Evolutionary conservation across 1,140 invertebrate genomes (phyloP).

Genomic region (Amyelois transitella): DNA sequence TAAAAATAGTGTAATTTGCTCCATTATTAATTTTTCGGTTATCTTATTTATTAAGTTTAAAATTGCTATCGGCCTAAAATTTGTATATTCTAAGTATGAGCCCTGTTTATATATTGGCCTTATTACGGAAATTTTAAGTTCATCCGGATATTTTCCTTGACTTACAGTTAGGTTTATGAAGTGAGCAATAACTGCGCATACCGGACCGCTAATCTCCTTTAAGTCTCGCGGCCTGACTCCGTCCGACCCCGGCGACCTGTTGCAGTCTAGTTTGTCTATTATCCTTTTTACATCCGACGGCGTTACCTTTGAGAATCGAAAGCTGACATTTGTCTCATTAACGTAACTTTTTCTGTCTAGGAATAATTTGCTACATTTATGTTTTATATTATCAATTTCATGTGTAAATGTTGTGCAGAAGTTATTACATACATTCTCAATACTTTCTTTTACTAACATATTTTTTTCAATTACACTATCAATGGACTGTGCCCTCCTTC

Average conservation of each 20-base stretch:
- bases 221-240: slow-evolving; percentile 12
- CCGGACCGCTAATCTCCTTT: slow-evolving; percentile 5
- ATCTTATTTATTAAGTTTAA: slow-evolving; percentile 25
- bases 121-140: slow-evolving; percentile 20
- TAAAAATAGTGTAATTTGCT: slow-evolving; percentile 19
- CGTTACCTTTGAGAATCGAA: slow-evolving; percentile 14
- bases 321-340: slow-evolving; percentile 7
- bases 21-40: slow-evolving; percentile 25
- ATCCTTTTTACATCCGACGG: slow-evolving; percentile 8
- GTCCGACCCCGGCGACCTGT: slow-evolving; percentile 13
- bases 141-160: slow-evolving; percentile 11
- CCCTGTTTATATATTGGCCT: slow-evolving; percentile 20
- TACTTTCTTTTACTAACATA: slow-evolving; percentile 15
- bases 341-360: slow-evolving; percentile 20
- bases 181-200: slow-evolving; percentile 1
- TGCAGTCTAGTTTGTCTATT: slow-evolving; percentile 9
- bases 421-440: slow-evolving; percentile 12
- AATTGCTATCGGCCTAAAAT: slow-evolving; percentile 28
- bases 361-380: slow-evolving; percentile 14
- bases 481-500: slow-evolving; percentile 10
- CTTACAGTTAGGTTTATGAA: slow-evolving; percentile 16
- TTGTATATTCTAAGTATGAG: slow-evolving; percentile 16
- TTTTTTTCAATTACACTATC: slow-evolving; percentile 21
- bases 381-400: slow-evolving; percentile 20
- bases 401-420: slow-evolving; percentile 15